Conservation (phyloP, 2,888 invertebrate genomes). For the Scaptomyza reducta region DNA sequence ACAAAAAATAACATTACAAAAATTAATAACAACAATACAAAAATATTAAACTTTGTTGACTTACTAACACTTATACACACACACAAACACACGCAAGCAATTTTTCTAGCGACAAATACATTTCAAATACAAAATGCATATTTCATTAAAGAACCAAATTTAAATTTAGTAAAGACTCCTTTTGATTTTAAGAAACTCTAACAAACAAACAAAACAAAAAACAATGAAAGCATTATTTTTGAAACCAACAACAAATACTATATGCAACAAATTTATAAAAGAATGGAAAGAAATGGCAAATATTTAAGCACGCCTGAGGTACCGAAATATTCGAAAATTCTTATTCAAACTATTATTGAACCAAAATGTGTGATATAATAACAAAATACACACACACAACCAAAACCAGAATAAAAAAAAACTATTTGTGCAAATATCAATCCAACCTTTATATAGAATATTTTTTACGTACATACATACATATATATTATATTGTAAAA, state of each 20-base stretch:
- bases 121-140: conserved; percentile 30
- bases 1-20: conserved; percentile 21
- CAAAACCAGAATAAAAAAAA: conserved; percentile 41
- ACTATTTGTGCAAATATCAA: conserved; percentile 68
- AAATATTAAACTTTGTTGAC: conserved; percentile 62
- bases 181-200: conserved; percentile 57
- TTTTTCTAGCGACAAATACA: conserved; percentile 49
- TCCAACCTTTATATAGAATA: conserved; percentile 66
- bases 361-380: conserved; percentile 54
- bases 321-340: conserved; percentile 50
- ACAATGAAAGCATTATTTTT: conserved; percentile 43
- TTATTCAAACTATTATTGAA: conserved; percentile 47
- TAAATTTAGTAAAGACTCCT: conserved; percentile 51
- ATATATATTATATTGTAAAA: conserved; percentile 67
- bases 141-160: conserved; percentile 28
- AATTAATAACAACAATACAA: conserved; percentile 47
- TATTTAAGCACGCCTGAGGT: conserved; percentile 66
- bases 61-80: conserved; percentile 43
- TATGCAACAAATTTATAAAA: conserved; percentile 31
- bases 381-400: conserved; percentile 9
- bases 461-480: conserved; percentile 63
- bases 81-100: conserved; percentile 40
- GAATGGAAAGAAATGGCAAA: conserved; percentile 26
- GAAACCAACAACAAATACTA: conserved; percentile 29
- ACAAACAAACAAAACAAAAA: conserved; percentile 13